Evolutionary conservation across 2,797 vertebrate genomes (phyloP).

Genomic region (Leptodactylus fallax): DNA sequence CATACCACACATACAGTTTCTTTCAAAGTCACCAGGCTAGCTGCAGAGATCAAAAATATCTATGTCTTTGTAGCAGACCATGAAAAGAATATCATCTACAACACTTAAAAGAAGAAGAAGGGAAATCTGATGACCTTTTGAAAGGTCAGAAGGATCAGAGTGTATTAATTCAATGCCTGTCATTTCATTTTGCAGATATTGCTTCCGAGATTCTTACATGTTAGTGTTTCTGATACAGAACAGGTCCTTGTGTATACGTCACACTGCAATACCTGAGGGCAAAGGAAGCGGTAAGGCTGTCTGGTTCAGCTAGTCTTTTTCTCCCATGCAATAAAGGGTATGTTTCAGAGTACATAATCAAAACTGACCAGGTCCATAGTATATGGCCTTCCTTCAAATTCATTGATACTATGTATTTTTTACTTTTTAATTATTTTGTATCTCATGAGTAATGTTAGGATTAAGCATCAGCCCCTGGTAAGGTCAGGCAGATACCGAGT

Average conservation of each 20-base stretch:
- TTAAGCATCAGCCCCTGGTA: background rate
- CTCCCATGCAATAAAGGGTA: background rate
- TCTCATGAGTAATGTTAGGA: background rate
- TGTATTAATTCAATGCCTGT: constrained; percentile 44
- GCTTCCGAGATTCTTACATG: constrained; percentile 19
- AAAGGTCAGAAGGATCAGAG: constrained; percentile 52
- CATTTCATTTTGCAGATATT: constrained; percentile 49
- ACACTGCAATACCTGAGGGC: constrained; percentile 8
- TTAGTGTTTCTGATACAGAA: constrained; percentile 19
- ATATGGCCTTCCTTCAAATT: background rate
- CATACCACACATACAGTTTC: background rate
- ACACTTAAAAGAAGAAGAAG: constrained; percentile 8
- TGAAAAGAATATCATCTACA: constrained; percentile 34
- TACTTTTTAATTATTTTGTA: background rate
- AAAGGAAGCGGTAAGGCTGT: background rate
- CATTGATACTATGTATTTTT: background rate
- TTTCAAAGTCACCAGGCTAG: constrained; percentile 4
- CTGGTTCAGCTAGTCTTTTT: background rate
- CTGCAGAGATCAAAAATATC: constrained; percentile 33
- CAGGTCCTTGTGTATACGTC: constrained; percentile 23
- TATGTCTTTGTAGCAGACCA: constrained; percentile 33
- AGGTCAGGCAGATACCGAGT: too few species aligned
- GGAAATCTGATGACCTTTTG: constrained; percentile 45
- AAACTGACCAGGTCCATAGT: background rate
- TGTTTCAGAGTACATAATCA: background rate